phyloP scores from a whole-genome alignment of 2,113 vertebrate genomes.

The Nettapus auritus region DNA sequence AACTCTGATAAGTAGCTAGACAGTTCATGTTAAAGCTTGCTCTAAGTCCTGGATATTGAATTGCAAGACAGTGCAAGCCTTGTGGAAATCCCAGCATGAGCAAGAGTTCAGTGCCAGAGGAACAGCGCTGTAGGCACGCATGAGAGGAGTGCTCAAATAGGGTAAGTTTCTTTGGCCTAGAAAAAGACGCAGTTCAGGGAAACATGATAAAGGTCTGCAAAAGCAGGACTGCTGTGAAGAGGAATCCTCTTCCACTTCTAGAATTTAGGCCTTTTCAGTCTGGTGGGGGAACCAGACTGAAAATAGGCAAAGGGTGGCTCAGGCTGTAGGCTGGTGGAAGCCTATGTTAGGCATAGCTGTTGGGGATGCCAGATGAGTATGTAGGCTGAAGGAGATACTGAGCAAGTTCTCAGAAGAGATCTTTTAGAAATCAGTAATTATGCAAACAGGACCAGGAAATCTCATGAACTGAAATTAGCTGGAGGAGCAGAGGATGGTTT shows the following conservation, averaged over 20 bases:
- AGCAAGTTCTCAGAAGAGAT: background rate
- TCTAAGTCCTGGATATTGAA: background rate
- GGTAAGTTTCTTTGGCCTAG: background rate
- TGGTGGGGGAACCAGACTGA: background rate
- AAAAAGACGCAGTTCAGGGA: background rate
- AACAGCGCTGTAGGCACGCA: rapidly evolving
- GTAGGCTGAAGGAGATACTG: background rate
- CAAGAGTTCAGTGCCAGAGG: background rate
- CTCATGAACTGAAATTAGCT: background rate
- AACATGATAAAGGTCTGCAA: background rate
- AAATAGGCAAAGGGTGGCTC: background rate
- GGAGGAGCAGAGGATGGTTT: background rate
- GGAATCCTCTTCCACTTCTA: background rate
- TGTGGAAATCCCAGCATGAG: background rate
- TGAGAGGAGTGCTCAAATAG: background rate
- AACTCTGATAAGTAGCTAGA: background rate
- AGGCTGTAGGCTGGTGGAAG: background rate
- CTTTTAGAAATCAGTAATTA: background rate
- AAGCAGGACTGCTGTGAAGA: background rate
- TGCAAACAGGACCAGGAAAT: background rate
- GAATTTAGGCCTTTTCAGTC: background rate
- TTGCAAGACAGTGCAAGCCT: background rate
- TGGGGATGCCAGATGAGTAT: background rate
- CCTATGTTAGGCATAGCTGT: background rate
- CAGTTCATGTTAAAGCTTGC: background rate